Evolutionary conservation across 2,888 invertebrate species (phyloP).

Genomic region (Pristionchus entomophagus): DNA sequence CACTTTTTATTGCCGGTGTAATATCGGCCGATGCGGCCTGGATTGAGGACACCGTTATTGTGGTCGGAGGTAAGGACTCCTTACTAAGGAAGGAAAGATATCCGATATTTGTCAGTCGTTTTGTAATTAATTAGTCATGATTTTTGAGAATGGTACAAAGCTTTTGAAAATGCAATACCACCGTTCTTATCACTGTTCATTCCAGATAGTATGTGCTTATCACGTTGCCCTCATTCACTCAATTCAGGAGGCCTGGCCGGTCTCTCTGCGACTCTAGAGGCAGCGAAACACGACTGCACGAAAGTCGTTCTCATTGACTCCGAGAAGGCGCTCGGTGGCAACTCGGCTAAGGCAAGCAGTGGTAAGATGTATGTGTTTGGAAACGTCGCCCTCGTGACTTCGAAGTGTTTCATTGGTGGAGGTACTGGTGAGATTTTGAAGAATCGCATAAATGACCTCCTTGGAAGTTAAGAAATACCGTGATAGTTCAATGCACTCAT

Average conservation of each 20-base stretch:
- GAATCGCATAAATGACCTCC: too few species aligned
- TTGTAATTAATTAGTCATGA: too few species aligned
- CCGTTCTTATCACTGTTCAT: too few species aligned
- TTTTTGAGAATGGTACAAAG: too few species aligned
- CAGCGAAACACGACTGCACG: conserved; percentile 40
- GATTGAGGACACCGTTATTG: conserved; percentile 67
- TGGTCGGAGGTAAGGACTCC: conserved; percentile 66
- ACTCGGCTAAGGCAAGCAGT: conserved; percentile 74
- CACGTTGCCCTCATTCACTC: too few species aligned
- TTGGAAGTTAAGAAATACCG: too few species aligned
- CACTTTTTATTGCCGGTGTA: neutral
- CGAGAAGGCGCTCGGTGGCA: conserved; percentile 72
- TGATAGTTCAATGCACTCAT: too few species aligned
- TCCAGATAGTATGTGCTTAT: too few species aligned
- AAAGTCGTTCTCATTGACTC: conserved; percentile 66
- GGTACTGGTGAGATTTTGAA: conserved; percentile 68
- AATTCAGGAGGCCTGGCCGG: conserved; percentile 68
- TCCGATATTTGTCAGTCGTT: too few species aligned
- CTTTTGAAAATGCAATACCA: too few species aligned
- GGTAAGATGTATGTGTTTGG: conserved; percentile 53
- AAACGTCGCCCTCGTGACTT: conserved; percentile 20
- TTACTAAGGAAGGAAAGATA: too few species aligned
- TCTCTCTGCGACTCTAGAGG: conserved; percentile 70
- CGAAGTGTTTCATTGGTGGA: too few species aligned
- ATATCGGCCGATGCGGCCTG: conserved; percentile 24